These are phyloP conservation scores for Drosophila sechellia DNA, from an alignment of 1,140 invertebrate genomes.

Conservation along the genomic window DNA sequence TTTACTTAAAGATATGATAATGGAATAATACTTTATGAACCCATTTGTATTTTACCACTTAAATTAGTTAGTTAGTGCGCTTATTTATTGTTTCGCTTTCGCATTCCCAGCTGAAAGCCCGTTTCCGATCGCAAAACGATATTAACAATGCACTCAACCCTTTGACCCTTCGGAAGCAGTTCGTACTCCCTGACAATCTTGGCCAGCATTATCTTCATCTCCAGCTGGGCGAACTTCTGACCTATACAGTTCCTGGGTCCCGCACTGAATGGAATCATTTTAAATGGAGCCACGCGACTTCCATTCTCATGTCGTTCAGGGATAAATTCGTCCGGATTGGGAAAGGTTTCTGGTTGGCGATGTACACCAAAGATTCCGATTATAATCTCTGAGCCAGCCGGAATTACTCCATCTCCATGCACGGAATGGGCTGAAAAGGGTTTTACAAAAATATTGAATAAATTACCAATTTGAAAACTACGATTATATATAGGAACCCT, in stretches of 20 bases:
- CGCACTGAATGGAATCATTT: slow-evolving; percentile 89
- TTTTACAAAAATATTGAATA: neutral
- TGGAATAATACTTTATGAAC: neutral
- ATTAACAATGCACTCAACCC: slow-evolving; percentile 55
- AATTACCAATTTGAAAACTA: too few species aligned
- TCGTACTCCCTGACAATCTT: slow-evolving; percentile 75
- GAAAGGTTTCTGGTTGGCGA: slow-evolving; percentile 8
- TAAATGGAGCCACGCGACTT: slow-evolving; percentile 84
- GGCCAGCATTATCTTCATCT: slow-evolving; percentile 79
- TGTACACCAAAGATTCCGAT: slow-evolving; percentile 73
- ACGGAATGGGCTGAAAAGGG: slow-evolving; percentile 44
- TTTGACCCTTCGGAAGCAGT: slow-evolving; percentile 84
- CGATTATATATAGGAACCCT: slow-evolving; percentile 3
- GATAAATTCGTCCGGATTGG: slow-evolving; percentile 85
- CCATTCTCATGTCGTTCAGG: slow-evolving; percentile 87
- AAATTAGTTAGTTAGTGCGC: neutral
- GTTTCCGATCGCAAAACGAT: slow-evolving; percentile 68
- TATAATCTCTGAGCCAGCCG: slow-evolving; percentile 63
- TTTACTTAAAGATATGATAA: neutral
- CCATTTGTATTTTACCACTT: neutral
- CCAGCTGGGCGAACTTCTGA: slow-evolving; percentile 78
- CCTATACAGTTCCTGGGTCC: slow-evolving; percentile 90
- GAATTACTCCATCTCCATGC: slow-evolving; percentile 49
- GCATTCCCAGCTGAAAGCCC: slow-evolving; percentile 70
- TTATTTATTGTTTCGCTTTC: slow-evolving; percentile 17